These are phyloP conservation scores for Neopelma chrysocephalum DNA, from an alignment of 2,797 vertebrate genomes.

Conservation along the genomic window DNA sequence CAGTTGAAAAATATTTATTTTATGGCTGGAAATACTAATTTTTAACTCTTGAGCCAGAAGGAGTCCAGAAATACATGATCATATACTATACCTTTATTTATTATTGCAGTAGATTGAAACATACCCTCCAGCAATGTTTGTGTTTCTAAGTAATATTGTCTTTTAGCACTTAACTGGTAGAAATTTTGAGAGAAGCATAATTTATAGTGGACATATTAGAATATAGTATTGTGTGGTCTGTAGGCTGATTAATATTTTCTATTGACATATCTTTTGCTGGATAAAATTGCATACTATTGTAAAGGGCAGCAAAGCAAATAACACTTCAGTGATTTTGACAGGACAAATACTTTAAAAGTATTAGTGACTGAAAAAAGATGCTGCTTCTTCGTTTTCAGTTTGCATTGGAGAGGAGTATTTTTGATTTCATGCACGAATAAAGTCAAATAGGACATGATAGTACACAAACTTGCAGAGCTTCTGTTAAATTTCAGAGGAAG, in stretches of 20 bases:
- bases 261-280: background rate
- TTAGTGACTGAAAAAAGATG: background rate
- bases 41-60: background rate
- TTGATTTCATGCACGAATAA: background rate
- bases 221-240: background rate
- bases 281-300: background rate
- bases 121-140: background rate
- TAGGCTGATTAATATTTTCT: background rate
- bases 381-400: background rate
- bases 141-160: background rate
- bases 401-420: background rate
- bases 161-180: background rate
- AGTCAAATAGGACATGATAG: background rate
- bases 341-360: background rate
- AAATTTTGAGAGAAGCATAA: background rate
- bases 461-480: background rate
- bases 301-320: background rate
- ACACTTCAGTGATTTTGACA: background rate
- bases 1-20: background rate
- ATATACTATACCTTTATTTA: background rate
- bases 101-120: background rate
- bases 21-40: background rate
- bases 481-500: background rate
- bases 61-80: background rate
- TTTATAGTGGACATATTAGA: background rate